Evolutionary conservation across 2,113 vertebrate genomes (phyloP).

Genomic region (Castor canadensis): DNA sequence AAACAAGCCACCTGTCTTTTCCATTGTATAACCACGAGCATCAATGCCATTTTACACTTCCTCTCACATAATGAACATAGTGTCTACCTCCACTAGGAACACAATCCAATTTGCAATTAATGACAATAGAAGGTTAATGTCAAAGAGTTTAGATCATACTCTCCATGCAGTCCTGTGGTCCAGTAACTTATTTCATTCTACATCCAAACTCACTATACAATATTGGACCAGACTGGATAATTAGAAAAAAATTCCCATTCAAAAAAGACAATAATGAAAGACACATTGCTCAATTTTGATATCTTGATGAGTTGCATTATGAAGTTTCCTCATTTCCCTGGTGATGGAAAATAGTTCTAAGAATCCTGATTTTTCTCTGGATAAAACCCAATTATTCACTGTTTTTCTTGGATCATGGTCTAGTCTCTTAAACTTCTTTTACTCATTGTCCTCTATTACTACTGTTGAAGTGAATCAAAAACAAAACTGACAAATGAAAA

Average conservation of each 20-base stretch:
- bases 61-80: neutral
- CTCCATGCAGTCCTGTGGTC: neutral
- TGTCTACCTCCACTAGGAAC: neutral
- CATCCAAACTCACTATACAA: neutral
- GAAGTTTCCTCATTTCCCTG: neutral
- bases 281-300: neutral
- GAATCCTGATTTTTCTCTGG: neutral
- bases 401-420: neutral
- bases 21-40: neutral
- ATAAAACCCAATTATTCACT: neutral
- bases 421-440: neutral
- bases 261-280: neutral
- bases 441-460: neutral
- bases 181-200: neutral
- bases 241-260: neutral
- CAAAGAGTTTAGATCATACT: neutral
- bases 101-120: neutral
- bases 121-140: neutral
- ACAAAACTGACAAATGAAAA: neutral
- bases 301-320: neutral
- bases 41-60: neutral
- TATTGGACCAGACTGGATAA: neutral
- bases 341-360: neutral
- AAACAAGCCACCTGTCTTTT: neutral
- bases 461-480: neutral